Evolutionary conservation across 2,113 vertebrate species (phyloP), one percentile per base, ranked within the genome.

Genomic region (Daphoenositta chrysoptera): DNA sequence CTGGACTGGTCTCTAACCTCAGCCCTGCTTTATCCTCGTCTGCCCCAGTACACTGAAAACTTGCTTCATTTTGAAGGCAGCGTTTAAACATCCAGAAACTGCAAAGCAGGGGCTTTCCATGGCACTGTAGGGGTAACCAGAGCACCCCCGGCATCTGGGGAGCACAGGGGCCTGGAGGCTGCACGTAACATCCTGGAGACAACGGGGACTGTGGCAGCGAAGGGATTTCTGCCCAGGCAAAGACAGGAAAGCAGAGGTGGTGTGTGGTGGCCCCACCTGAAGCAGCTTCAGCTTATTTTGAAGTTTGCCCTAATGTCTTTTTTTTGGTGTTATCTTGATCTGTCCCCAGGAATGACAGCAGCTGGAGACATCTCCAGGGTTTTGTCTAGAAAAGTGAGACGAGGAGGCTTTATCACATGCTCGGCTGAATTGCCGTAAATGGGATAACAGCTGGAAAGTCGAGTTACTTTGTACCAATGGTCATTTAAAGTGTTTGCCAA

Each of bases 381-480:
- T 94, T 91, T 85, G 45, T 63, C 90, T 80, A 44, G 70, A 83
- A 87, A 80, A 90, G 31, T 0, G 4, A 85, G 66, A 53, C 6
- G 1, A 47, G 71, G 83, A 70, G 47, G 47, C 39, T 90, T 95
- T 89, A 84, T 94, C 94, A 93, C 69, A 10, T 7, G 65, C 87
- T 84, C 1, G 13, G 76, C 65, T 76, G 69, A 81, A 91, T 92
- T 95, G 69, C 83, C 9, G 10, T 84, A 91, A 92, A 90, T 91
- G 77, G 72, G 94, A 45, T 75, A 84, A 79, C 65, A 93, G 89
- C 84, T 83, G 87, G 85, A 66, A 31, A 3, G 9, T 50, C 0
- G 7, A 92, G 95, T 79, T 94, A 94, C 95, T 97, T 89, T 94
- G 84, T 94, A 89, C 83, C 87, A 30, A 35, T 79, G 94, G 94